These are phyloP conservation scores for Urocitellus parryii DNA, from an alignment of 2,113 vertebrate genomes.

Conservation along the genomic window DNA sequence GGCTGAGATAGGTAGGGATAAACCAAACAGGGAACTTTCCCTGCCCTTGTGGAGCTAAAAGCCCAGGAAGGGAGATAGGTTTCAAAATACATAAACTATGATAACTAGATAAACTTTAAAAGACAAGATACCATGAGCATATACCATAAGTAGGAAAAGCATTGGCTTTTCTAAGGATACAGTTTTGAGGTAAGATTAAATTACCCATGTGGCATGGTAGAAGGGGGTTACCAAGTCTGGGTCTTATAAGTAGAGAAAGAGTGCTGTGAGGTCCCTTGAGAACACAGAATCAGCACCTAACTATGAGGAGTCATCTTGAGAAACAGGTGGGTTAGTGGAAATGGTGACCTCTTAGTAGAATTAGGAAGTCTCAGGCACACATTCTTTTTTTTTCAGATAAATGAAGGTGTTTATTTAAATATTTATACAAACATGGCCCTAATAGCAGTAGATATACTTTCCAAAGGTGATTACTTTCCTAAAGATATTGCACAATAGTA, in stretches of 20 bases:
- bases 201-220: not conserved
- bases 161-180: not conserved
- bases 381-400: not conserved
- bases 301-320: not conserved
- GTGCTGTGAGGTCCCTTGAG: too few relatives aligned
- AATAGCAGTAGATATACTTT: slow-evolving; percentile 4
- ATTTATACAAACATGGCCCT: slow-evolving; percentile 64
- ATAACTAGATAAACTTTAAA: not conserved
- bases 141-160: not conserved
- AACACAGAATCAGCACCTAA: too few relatives aligned
- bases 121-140: not conserved
- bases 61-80: not conserved
- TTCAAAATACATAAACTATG: not conserved
- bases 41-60: not conserved
- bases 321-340: not conserved
- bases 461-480: slow-evolving; percentile 61
- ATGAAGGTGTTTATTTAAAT: slow-evolving; percentile 80
- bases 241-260: not conserved
- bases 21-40: not conserved
- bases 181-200: not conserved
- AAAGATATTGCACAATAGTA: slow-evolving; percentile 75
- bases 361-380: not conserved
- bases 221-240: not conserved
- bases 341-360: not conserved
- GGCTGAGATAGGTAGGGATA: not conserved